A percentile compares a stretch with the other conserved stretches of the same genome.
Evolutionary conservation across 2,797 vertebrate species (phyloP).

Genomic region (Enteromius unitaeniatus): DNA sequence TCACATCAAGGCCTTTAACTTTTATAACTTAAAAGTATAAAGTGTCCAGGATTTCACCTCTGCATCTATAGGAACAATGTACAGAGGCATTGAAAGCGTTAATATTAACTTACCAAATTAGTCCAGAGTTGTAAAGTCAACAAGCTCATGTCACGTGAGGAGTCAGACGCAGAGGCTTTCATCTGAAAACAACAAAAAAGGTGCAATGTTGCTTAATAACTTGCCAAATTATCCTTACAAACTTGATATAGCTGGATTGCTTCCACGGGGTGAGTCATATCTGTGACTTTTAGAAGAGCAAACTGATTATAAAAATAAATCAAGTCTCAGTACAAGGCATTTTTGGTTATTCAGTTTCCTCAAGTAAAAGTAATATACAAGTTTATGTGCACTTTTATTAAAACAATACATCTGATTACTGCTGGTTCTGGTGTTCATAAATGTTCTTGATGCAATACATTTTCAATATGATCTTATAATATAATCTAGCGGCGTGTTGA

Average conservation of each 20-base stretch:
- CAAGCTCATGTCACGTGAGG: constrained; percentile 49
- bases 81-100: not conserved
- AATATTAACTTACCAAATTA: constrained; percentile 69
- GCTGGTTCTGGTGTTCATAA: not conserved
- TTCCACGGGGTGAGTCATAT: not conserved
- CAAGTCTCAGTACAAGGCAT: not conserved
- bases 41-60: constrained; percentile 22
- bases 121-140: constrained; percentile 73
- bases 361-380: not conserved
- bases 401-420: not conserved
- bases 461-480: not conserved
- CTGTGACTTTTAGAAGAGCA: not conserved
- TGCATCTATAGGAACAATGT: not conserved
- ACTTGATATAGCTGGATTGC: not conserved
- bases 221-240: not conserved
- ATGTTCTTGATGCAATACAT: not conserved
- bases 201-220: constrained; percentile 21
- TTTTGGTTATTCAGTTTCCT: not conserved
- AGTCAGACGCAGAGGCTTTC: constrained; percentile 13
- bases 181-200: constrained; percentile 36
- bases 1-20: constrained; percentile 1
- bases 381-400: not conserved
- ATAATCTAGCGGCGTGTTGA: constrained; percentile 30
- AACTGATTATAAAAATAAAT: constrained; percentile 1
- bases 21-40: constrained; percentile 4